Evolutionary conservation across 2,113 vertebrate species (phyloP), one percentile per base, ranked within the genome.

Genomic region (Camelus dromedarius): DNA sequence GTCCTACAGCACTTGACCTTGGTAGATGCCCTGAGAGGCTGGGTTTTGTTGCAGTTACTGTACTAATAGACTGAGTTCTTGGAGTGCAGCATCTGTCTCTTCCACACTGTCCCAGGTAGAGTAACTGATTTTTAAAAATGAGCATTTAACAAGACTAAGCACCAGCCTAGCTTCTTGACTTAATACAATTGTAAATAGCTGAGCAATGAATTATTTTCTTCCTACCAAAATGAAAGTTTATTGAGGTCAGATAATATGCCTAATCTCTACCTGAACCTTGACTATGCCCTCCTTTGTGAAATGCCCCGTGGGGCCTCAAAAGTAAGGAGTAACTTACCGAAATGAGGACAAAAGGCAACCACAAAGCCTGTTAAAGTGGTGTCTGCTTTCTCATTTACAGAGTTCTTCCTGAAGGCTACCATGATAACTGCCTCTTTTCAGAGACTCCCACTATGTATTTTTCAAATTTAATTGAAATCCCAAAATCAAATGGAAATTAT

Each of bases 401-500:
- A 73, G 15, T 66, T 80, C 81, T 80, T 87, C n/a, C 86, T 76
- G 19, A 24, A 38, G 10, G 38, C 46, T 66, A 91, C 46, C 2
- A 62, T 2, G 54, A 58, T 38, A 76, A 58, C 56, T 64, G 18
- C 35, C 35, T 84, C 15, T 87, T 96, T 84, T 92, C 69, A 75
- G 56, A 80, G 75, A 94, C 85, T 50, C 76, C 7, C 13, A 73
- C 16, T 22, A n/a, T 30, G 42, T 72, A 87, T 62, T 89, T 85
- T 30, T 46, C 77, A 90, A 66, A 48, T 35, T 56, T 54, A 76
- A 83, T 10, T 69, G 64, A 96, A 87, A 80, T 52, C 42, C 58
- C 54, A 22, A 92, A 96, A 76, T 76, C 35, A 91, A 70, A 93
- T 86, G 48, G 24, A 96, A 91, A 95, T 93, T 81, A 24, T 85